Evolutionary conservation across 2,888 invertebrate genomes (phyloP).

Genomic region (Chrysina gloriosa): DNA sequence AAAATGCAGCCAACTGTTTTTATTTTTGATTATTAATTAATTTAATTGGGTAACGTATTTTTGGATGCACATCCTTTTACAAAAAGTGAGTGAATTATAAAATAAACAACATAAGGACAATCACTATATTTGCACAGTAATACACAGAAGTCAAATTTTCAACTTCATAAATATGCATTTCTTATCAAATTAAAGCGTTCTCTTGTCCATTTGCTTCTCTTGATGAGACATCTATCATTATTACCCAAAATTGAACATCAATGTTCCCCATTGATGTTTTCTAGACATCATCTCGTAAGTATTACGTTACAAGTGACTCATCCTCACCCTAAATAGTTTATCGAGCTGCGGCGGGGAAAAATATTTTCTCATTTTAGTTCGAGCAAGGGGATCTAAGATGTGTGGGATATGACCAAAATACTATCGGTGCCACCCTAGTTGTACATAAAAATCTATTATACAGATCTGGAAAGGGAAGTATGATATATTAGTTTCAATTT

Average conservation of each 20-base stretch:
- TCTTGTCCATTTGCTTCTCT: conserved; percentile 19
- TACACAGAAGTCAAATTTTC: too few species aligned
- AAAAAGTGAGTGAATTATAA: too few species aligned
- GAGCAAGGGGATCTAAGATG: conserved; percentile 15
- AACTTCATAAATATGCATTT: too few species aligned
- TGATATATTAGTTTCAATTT: background rate
- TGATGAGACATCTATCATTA: background rate
- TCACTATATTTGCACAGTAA: too few species aligned
- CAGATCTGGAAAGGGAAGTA: background rate
- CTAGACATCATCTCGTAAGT: conserved; percentile 1
- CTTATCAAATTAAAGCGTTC: conserved; percentile 14
- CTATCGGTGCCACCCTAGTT: background rate
- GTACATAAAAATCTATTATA: conserved; percentile 2
- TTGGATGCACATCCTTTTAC: too few species aligned
- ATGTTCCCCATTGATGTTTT: conserved; percentile 10
- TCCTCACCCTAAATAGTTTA: conserved; percentile 15
- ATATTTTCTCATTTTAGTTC: conserved; percentile 27
- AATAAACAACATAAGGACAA: too few species aligned
- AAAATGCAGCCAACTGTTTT: too few species aligned
- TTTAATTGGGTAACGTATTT: too few species aligned
- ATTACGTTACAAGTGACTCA: background rate
- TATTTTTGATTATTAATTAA: too few species aligned
- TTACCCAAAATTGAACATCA: conserved; percentile 27
- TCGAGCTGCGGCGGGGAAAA: background rate
- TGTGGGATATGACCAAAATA: background rate